Evolutionary conservation across 2,113 vertebrate genomes (phyloP).

Genomic region (Rhabdomys dilectus): DNA sequence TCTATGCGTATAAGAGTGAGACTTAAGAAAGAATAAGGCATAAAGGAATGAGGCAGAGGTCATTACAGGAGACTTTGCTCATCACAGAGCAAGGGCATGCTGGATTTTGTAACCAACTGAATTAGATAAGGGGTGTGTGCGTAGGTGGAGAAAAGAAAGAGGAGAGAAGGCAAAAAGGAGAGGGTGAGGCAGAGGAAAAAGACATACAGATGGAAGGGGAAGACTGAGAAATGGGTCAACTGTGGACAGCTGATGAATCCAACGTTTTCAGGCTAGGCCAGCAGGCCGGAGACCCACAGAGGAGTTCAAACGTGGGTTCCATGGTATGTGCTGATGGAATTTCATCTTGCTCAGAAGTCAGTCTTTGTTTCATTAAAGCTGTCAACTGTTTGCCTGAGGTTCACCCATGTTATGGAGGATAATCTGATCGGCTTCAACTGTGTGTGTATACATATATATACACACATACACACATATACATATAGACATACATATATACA

Average conservation of each 20-base stretch:
- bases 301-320: not conserved
- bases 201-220: too few species aligned
- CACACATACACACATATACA: too few species aligned
- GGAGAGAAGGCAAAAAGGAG: not conserved
- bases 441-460: too few species aligned
- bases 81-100: not conserved
- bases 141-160: not conserved
- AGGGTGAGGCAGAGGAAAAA: not conserved
- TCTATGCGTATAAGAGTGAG: not conserved
- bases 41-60: not conserved
- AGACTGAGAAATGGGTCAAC: not conserved
- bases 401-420: not conserved
- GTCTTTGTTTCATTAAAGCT: not conserved
- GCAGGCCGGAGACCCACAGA: not conserved
- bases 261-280: not conserved
- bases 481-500: too few species aligned
- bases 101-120: slow-evolving; percentile 6
- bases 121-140: not conserved
- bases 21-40: not conserved
- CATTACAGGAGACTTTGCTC: not conserved
- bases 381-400: not conserved
- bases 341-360: not conserved
- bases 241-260: not conserved
- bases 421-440: slow-evolving; percentile 6
- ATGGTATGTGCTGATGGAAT: not conserved